phyloP scores from a whole-genome alignment of 2,888 invertebrate genomes.

The Philaethria dido region DNA sequence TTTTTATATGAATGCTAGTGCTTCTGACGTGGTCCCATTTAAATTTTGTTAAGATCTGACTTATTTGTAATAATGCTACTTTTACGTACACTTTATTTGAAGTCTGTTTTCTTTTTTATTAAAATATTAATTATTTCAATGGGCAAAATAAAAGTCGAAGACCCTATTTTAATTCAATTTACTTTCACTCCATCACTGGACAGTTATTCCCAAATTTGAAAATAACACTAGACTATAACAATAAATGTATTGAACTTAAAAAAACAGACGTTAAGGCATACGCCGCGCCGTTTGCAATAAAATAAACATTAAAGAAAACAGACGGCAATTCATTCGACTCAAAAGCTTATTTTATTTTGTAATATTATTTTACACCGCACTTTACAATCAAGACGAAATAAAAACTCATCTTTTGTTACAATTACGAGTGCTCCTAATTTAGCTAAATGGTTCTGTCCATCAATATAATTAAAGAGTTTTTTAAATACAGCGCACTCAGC shows the following conservation, averaged over 20 bases:
- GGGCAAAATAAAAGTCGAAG: too few species aligned
- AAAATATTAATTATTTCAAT: too few species aligned
- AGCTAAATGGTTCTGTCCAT: slow-evolving; percentile 24
- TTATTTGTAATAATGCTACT: too few species aligned
- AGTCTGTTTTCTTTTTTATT: too few species aligned
- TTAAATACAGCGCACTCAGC: not conserved
- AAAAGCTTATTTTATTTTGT: slow-evolving; percentile 34
- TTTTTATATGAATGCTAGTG: too few species aligned
- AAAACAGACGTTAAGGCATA: slow-evolving; percentile 29
- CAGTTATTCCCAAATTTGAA: slow-evolving; percentile 31
- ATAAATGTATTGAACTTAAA: slow-evolving; percentile 33
- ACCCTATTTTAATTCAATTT: slow-evolving; percentile 1
- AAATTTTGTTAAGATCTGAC: too few species aligned
- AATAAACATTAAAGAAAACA: slow-evolving; percentile 43
- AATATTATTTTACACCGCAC: slow-evolving; percentile 33
- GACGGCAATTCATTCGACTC: slow-evolving; percentile 33
- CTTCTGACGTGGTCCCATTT: too few species aligned
- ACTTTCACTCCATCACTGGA: slow-evolving; percentile 14
- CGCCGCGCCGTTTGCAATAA: slow-evolving; percentile 36
- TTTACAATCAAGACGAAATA: slow-evolving; percentile 30
- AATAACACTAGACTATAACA: slow-evolving; percentile 28
- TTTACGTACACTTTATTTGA: too few species aligned
- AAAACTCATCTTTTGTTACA: slow-evolving; percentile 25
- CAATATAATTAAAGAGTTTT: not conserved
- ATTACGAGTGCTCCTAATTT: slow-evolving; percentile 30